Conservation (phyloP, 2,113 vertebrate genomes). For the Lagenorhynchus albirostris region DNA sequence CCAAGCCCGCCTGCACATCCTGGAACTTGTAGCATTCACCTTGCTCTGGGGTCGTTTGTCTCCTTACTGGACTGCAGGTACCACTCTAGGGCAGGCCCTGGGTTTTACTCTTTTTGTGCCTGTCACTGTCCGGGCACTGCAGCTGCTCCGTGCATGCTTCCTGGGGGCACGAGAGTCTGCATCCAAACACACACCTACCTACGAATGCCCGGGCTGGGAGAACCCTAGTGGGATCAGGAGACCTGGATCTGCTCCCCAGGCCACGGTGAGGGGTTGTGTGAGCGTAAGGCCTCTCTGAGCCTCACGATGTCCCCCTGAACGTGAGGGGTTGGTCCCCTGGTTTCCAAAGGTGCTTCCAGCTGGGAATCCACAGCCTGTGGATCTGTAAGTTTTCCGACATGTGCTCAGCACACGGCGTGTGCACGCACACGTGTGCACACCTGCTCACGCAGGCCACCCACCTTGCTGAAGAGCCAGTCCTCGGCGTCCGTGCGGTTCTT, state of each 20-base stretch:
- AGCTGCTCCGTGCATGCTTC: background rate
- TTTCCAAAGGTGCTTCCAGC: constrained; percentile 47
- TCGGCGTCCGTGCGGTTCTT: constrained; percentile 84
- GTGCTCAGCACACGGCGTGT: background rate
- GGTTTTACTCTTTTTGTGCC: background rate
- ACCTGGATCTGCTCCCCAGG: background rate
- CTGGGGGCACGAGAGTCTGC: background rate
- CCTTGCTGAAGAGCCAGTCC: constrained; percentile 84
- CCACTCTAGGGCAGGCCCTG: background rate
- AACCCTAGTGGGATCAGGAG: background rate
- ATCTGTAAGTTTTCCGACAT: background rate
- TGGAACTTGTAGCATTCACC: background rate
- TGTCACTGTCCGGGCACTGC: background rate
- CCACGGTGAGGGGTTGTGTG: background rate
- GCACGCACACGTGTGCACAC: background rate
- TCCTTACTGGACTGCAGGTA: accelerated
- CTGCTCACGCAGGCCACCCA: background rate
- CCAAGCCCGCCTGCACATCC: background rate
- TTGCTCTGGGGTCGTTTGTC: accelerated
- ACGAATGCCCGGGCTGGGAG: background rate
- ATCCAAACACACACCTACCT: background rate
- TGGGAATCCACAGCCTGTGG: background rate
- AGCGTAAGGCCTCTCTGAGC: background rate
- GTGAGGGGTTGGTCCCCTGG: background rate
- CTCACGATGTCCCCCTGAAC: background rate